A percentile compares a stretch with the other conserved stretches of the same genome.
Conservation (phyloP, 2,113 vertebrate genomes). For the Lepus europaeus region DNA sequence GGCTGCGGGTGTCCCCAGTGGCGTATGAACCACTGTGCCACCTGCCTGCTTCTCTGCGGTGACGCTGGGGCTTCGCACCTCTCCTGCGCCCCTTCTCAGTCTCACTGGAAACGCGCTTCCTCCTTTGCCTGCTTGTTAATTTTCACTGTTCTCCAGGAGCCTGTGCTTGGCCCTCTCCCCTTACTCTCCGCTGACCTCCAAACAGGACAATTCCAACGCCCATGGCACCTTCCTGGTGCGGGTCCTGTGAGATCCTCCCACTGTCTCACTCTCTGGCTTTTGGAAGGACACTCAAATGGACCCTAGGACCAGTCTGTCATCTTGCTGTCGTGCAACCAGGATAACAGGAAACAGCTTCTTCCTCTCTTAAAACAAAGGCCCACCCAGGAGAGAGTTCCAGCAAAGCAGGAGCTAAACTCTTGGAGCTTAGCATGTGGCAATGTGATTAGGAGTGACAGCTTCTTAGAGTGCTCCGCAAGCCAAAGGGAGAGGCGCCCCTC, state of each 20-base stretch:
- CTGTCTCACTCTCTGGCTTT: neutral
- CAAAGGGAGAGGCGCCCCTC: neutral
- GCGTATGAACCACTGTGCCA: no score
- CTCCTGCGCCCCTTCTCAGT: no score
- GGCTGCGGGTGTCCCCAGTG: no score
- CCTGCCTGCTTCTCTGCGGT: no score
- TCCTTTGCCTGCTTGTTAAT: no score
- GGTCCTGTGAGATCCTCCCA: constrained; percentile 31
- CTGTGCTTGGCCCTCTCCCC: no score
- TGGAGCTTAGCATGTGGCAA: neutral
- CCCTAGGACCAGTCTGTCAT: constrained; percentile 61
- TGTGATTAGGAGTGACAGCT: neutral
- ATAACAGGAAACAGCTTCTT: constrained; percentile 83
- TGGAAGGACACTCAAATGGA: constrained; percentile 57
- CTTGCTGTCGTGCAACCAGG: constrained; percentile 62
- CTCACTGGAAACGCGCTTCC: no score
- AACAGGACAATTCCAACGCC: neutral
- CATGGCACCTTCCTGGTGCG: neutral
- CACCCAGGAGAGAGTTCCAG: constrained; percentile 3
- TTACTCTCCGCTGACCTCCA: no score
- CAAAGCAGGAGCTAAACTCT: constrained; percentile 31
- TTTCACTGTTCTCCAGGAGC: no score
- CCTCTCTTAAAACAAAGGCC: constrained; percentile 73
- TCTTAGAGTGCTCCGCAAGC: constrained; percentile 42
- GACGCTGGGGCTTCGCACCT: no score